Evolutionary conservation across 2,888 invertebrate species (phyloP), one percentile per base, ranked within the genome.

Genomic region (Harmothoe impar): DNA sequence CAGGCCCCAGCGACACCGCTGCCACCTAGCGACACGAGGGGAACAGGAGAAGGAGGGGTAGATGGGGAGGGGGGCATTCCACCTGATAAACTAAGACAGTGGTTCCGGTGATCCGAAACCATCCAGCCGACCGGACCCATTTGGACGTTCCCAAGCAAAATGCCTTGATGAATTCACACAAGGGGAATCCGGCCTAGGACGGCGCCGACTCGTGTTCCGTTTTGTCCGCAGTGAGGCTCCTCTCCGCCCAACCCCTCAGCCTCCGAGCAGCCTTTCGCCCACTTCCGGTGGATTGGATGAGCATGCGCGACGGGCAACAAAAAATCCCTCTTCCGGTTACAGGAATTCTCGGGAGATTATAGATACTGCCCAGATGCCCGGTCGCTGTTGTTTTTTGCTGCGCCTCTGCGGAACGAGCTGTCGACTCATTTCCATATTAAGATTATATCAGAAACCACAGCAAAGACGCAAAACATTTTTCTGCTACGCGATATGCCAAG

Each of bases 211-310:
- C 81, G 35, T 15, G 43, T 81, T 81, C 23, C 81, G 33, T 33
- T 33, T 33, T 81, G 33, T 43, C 77, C 31, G 77, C 29, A 0
- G 1, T 25, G 17, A 31, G 77, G 5, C 77, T 33, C n/a, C 7
- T n/a, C 81, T 81, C 35, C 31, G 25, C 77, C 77, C 25, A 77
- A 20, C 7, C 1, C 29, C 3, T 31, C 7, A 5, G 77, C 35
- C 5, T 81, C 33, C 33, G 33, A 81, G 81, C 81, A 17, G 81
- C 33, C 43, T 81, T 81, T 25, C 43, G 23, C 43, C 33, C 35
- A 43, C 81, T 81, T 81, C 81, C 81, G 81, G 81, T 0, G 33
- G 33, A 81, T 43, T 81, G 29, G 77, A 77, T n/a, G 31, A 23
- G 77, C 77, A 3, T 31, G 77, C 77, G 77, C 77, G 25, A 7